A percentile compares a stretch with the other conserved stretches of the same genome.
These are phyloP conservation scores for Synergus japonicus DNA, from an alignment of 2,888 invertebrate species.

Conservation along the genomic window DNA sequence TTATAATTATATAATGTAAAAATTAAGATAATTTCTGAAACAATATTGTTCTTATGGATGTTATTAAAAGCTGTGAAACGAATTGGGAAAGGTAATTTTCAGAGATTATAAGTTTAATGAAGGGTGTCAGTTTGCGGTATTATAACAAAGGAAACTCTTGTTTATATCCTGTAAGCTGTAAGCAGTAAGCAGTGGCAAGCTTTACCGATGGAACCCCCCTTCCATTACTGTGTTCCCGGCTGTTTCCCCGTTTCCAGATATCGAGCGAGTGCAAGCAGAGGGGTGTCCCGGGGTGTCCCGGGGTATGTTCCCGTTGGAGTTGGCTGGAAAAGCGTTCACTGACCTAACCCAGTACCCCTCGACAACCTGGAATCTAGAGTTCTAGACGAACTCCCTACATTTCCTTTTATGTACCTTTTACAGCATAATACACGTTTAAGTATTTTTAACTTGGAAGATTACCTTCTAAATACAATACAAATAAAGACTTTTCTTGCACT, in stretches of 20 bases:
- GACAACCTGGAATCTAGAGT: constrained; percentile 51
- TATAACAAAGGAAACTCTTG: constrained; percentile 12
- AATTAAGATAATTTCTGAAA: too few species aligned
- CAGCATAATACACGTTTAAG: too few species aligned
- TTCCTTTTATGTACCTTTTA: not conserved
- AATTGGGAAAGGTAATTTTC: not conserved
- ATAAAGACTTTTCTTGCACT: too few species aligned
- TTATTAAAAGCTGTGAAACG: too few species aligned
- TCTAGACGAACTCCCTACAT: not conserved
- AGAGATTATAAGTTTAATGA: not conserved
- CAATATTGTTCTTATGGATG: too few species aligned
- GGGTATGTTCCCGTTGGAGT: constrained; percentile 64
- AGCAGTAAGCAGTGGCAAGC: not conserved
- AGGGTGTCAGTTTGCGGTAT: not conserved
- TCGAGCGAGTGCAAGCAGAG: constrained; percentile 68
- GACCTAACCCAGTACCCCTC: constrained; percentile 67
- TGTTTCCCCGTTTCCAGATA: constrained; percentile 68
- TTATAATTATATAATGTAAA: too few species aligned
- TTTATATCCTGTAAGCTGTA: not conserved
- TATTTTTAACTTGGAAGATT: too few species aligned
- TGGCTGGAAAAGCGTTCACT: constrained; percentile 69
- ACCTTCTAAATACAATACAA: too few species aligned
- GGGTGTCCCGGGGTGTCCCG: constrained; percentile 62
- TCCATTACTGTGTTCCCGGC: constrained; percentile 49
- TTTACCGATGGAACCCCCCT: not conserved